Conservation (phyloP, 2,797 vertebrate species). For the Rhabdophis nuchalis region DNA sequence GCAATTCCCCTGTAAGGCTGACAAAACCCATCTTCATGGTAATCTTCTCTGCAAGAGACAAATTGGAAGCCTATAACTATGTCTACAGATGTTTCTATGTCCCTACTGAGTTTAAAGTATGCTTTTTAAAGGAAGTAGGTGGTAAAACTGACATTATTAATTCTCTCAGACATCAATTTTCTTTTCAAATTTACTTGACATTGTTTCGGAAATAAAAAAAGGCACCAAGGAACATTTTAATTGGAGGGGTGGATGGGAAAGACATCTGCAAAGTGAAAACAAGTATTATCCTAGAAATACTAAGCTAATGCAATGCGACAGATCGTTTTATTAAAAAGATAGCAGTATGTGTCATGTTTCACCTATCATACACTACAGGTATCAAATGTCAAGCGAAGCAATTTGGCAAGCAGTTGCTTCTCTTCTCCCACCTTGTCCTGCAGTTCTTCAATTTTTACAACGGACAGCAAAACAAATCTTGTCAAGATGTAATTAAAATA, state of each 20-base stretch:
- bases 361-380: conserved; percentile 1
- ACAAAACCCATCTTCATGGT: conserved; percentile 89
- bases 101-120: not conserved
- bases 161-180: not conserved
- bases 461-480: conserved; percentile 24
- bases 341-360: conserved; percentile 24
- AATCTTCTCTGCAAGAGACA: conserved; percentile 73
- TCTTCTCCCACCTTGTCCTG: conserved; percentile 13
- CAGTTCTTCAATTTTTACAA: conserved; percentile 43
- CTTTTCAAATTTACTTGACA: not conserved
- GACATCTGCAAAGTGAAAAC: conserved; percentile 16
- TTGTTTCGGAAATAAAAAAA: not conserved
- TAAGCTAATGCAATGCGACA: conserved; percentile 33
- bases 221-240: not conserved
- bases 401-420: conserved; percentile 24
- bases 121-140: not conserved
- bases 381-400: conserved; percentile 10
- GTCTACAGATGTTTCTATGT: not conserved
- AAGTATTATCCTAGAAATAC: conserved; percentile 35
- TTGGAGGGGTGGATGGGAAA: not conserved
- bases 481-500: conserved; percentile 48
- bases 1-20: conserved; percentile 95
- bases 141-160: conserved; percentile 17
- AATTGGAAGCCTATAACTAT: conserved; percentile 30
- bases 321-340: conserved; percentile 33